Conservation (phyloP, 2,113 vertebrate genomes). For the Silurus asotus region DNA sequence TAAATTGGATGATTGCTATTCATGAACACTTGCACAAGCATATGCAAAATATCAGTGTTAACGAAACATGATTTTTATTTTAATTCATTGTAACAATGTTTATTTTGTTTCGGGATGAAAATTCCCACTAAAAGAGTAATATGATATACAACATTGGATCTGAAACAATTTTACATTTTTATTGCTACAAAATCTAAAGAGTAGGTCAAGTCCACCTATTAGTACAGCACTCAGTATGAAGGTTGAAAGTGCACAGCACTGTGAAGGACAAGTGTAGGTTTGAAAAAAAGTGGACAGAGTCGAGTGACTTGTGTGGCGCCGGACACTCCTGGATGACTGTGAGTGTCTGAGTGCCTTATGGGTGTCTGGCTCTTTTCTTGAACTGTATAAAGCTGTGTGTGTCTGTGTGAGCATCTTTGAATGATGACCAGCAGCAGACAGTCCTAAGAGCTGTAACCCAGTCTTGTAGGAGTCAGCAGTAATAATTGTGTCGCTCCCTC, state of each 20-base stretch:
- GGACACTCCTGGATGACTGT: slow-evolving; percentile 51
- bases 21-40: neutral
- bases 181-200: neutral
- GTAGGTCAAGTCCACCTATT: neutral
- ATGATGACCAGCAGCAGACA: slow-evolving; percentile 72
- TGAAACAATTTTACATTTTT: neutral
- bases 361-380: slow-evolving; percentile 50
- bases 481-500: slow-evolving; percentile 63
- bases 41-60: neutral
- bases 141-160: neutral
- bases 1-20: neutral
- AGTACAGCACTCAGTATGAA: neutral
- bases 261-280: neutral
- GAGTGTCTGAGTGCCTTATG: slow-evolving; percentile 49
- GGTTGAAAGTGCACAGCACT: neutral
- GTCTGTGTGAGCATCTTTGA: slow-evolving; percentile 61
- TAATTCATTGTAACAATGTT: neutral
- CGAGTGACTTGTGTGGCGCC: slow-evolving; percentile 43
- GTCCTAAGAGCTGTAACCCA: slow-evolving; percentile 69
- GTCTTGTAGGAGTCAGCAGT: slow-evolving; percentile 70
- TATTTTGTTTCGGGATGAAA: neutral
- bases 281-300: neutral
- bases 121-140: neutral
- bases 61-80: neutral
- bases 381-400: slow-evolving; percentile 53